Evolutionary conservation across 2,797 vertebrate genomes (phyloP).

Genomic region (Melanotaenia trifasciata): DNA sequence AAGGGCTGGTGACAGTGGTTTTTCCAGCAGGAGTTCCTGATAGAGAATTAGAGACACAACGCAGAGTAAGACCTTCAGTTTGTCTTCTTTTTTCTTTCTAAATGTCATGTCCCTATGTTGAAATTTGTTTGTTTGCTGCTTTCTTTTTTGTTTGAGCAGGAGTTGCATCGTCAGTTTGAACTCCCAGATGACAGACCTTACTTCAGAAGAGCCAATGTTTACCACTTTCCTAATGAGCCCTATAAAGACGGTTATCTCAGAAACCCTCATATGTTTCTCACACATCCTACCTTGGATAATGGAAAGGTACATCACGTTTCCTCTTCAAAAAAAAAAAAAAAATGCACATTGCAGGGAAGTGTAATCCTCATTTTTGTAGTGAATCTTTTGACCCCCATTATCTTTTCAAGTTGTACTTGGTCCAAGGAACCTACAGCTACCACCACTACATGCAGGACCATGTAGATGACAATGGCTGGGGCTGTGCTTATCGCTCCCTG

Average conservation of each 20-base stretch:
- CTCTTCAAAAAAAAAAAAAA: not conserved
- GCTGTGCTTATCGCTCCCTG: slow-evolving; percentile 96
- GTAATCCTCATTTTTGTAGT: not conserved
- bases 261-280: slow-evolving; percentile 89
- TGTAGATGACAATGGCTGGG: slow-evolving; percentile 94
- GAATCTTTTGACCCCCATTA: not conserved
- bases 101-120: not conserved
- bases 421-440: slow-evolving; percentile 92
- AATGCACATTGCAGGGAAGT: not conserved
- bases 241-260: slow-evolving; percentile 92
- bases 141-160: slow-evolving; percentile 74
- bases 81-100: slow-evolving; percentile 4
- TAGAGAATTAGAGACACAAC: slow-evolving; percentile 85
- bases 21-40: slow-evolving; percentile 91
- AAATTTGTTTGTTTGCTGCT: no score
- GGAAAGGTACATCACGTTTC: slow-evolving; percentile 81
- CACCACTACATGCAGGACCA: slow-evolving; percentile 98
- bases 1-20: slow-evolving; percentile 85
- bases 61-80: slow-evolving; percentile 79
- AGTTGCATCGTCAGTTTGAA: slow-evolving; percentile 87
- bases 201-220: slow-evolving; percentile 91
- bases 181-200: slow-evolving; percentile 89
- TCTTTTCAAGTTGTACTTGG: slow-evolving; percentile 82
- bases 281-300: slow-evolving; percentile 84
- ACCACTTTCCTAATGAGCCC: slow-evolving; percentile 91